Evolutionary conservation across 2,888 invertebrate genomes (phyloP).

Genomic region (Drosophila neonasuta): DNA sequence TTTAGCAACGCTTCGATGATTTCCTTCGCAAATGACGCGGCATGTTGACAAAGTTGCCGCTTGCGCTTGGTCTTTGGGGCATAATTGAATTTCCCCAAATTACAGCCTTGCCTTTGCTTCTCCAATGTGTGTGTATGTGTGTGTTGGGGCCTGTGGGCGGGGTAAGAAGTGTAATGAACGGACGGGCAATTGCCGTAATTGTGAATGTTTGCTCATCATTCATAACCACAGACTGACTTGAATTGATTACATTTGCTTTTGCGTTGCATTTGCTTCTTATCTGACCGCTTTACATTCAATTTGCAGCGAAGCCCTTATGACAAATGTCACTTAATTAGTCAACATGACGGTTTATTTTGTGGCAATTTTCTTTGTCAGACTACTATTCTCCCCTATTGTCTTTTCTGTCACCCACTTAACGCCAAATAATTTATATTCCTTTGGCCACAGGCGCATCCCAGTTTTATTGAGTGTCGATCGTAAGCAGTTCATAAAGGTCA

Average conservation of each 20-base stretch:
- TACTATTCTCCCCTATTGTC: not conserved
- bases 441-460: conserved; percentile 33
- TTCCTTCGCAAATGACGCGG: conserved; percentile 45
- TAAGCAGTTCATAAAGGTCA: conserved; percentile 11
- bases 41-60: conserved; percentile 63
- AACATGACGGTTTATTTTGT: conserved; percentile 48
- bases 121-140: not conserved
- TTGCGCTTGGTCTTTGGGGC: conserved; percentile 41
- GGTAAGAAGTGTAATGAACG: conserved; percentile 11
- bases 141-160: not conserved
- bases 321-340: conserved; percentile 69
- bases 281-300: conserved; percentile 65
- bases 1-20: conserved; percentile 61
- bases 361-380: conserved; percentile 38
- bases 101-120: conserved; percentile 28
- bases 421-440: conserved; percentile 60
- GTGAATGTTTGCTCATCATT: conserved; percentile 72
- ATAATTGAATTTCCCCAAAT: conserved; percentile 68
- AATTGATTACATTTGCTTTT: conserved; percentile 53
- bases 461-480: conserved; percentile 42
- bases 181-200: conserved; percentile 70
- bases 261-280: conserved; percentile 51
- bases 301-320: conserved; percentile 57
- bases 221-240: conserved; percentile 58
- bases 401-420: conserved; percentile 32